Evolutionary conservation across 2,888 invertebrate species (phyloP), one percentile per base, ranked within the genome.

Genomic region (Trichacis sp.): DNA sequence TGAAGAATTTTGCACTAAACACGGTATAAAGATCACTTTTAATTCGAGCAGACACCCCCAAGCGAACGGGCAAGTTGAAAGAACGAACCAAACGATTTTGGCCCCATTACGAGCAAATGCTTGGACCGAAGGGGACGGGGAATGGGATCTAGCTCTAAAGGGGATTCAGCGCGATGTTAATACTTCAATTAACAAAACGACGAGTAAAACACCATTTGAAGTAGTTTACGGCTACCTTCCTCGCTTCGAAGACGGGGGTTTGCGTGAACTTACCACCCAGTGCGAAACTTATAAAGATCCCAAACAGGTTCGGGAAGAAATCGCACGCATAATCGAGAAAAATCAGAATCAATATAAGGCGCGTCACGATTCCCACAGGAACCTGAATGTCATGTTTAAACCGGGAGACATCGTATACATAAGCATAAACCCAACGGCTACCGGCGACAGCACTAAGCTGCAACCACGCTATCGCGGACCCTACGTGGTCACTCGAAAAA

Each of bases 381-480:
- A 55, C 19, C 12, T 40, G 0, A 36, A 38, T 1, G 38, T 64
- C 1, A n/a, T 1, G 1, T 59, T 17, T 17, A 36, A 50, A 1
- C 4, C 46, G 1, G 59, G 59, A 9, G 55, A 59, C 33, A 55
- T 64, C 0, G 55, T 64, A 0, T 58, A 55, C 43, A 4, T 54
- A 1, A 48, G 48, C 20, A 24, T 59, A 12, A 59, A 64, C 5
- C 54, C 64, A 0, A 18, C 30, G 1, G 49, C 58, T 0, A 64
- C 64, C 1, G 59, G 64, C 1, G 50, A 64, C 14, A 64, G 64
- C 11, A 54, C 58, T 1, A 64, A 64, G 18, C 29, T 64, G 9
- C 59, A 64, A 33, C 29, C 54, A 1, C 48, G 40, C 11, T 64
- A 49, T 50, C 29, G 59, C 0, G 64, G 59, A 9, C 55, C 64